phyloP scores from a whole-genome alignment of 92 coral and sea anemone species.

The Heteractis magnifica region DNA sequence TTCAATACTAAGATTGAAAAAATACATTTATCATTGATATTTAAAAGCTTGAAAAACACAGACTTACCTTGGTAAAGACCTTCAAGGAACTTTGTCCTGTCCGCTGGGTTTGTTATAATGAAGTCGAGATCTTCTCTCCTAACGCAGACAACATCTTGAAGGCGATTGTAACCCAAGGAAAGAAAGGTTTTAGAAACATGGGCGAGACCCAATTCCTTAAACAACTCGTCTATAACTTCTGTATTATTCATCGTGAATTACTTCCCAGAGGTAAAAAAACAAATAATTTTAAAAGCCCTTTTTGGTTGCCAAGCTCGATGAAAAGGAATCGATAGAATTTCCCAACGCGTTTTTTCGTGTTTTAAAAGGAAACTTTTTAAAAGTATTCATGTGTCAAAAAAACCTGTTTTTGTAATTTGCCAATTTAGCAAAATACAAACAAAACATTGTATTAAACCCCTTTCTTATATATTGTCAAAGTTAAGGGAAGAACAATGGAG shows the following conservation, averaged over 20 bases:
- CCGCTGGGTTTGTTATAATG: slow-evolving; percentile 30
- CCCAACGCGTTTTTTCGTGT: slow-evolving; percentile 19
- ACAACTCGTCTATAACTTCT: slow-evolving; percentile 1
- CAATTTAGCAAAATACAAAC: slow-evolving; percentile 5
- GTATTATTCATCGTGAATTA: slow-evolving; percentile 5
- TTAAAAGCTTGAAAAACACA: background rate
- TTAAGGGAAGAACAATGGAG: slow-evolving; percentile 22
- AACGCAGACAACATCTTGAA: slow-evolving; percentile 45
- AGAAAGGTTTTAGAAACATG: slow-evolving; percentile 24
- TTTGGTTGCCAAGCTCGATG: background rate
- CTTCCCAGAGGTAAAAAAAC: background rate
- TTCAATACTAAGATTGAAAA: background rate
- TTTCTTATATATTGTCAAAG: slow-evolving; percentile 6
- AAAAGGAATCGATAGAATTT: background rate
- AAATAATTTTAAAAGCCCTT: background rate
- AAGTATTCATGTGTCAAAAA: slow-evolving; percentile 4
- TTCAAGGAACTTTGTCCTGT: slow-evolving; percentile 24
- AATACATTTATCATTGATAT: background rate
- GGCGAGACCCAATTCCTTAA: slow-evolving; percentile 37
- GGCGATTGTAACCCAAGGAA: slow-evolving; percentile 41
- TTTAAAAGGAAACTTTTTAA: background rate
- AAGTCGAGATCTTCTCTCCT: slow-evolving; percentile 36
- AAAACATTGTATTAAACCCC: slow-evolving; percentile 13
- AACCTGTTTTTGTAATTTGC: slow-evolving; percentile 11
- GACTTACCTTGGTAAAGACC: slow-evolving; percentile 48